Evolutionary conservation across 2,797 vertebrate species (phyloP), one percentile per base, ranked within the genome.

Genomic region (Molossus molossus): DNA sequence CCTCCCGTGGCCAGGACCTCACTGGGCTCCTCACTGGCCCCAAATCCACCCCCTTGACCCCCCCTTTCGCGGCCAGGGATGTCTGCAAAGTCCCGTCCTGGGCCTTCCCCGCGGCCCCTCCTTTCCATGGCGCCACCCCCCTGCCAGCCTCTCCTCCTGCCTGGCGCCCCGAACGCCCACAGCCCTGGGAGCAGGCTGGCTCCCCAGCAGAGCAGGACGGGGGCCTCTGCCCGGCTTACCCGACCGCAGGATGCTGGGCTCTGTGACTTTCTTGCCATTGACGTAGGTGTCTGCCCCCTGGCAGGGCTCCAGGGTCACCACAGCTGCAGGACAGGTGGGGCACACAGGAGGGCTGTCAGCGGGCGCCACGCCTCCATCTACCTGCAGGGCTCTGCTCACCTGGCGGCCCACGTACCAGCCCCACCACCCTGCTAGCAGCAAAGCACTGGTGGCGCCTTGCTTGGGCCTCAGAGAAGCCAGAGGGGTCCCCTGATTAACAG

Each of bases 231-330:
- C 5, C 0, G 0, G 10, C 96, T 98, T 95, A 99, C 99, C 99
- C 99, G 99, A 99, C 98, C 98, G 99, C 89, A 99, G 99, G 93
- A 99, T 85, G 82, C 99, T 99, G 50, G 99, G 97, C 96, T 99
- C 99, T 0, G 99, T 99, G 97, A 99, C 99, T 96, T 99, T 99
- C 98, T 99, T 99, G 95, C 99, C 99, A 0, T 99, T 99, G 96
- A 99, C 99, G 0, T 99, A 99, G 1, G 99, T 99, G 98, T 99
- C 99, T 0, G 99, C 99, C 6, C 98, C 99, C 87, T 99, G 99
- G 50, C 99, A 99, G 0, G 99, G 99, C 98, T 99, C 99, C 37
- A 99, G 98, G 84, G 99, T 99, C 80, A 99, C 99, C 76, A 99
- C 99, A 88, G 98, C 98, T 99, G 57, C 3, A 57, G 95, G 65